Conservation (phyloP, 2,888 invertebrate species). For the Formica aserva region DNA sequence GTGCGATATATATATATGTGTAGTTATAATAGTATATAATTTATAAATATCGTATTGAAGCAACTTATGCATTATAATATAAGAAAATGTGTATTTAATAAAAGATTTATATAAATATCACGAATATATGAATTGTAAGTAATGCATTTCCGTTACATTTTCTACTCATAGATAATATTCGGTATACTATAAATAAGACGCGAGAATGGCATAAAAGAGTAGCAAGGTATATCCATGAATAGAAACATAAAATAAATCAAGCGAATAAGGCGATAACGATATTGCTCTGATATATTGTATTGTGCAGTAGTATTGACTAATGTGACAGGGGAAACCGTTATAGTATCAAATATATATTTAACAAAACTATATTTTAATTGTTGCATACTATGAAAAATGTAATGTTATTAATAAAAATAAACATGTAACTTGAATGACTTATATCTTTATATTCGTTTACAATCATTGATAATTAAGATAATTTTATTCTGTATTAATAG, state of each 20-base stretch:
- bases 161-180: slow-evolving; percentile 1
- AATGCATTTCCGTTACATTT: slow-evolving; percentile 49
- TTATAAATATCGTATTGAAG: not conserved
- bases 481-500: not conserved
- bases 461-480: not conserved
- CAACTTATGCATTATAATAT: not conserved
- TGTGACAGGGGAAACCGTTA: slow-evolving; percentile 47
- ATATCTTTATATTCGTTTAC: not conserved
- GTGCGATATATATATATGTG: not conserved
- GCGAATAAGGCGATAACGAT: slow-evolving; percentile 74
- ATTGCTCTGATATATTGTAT: slow-evolving; percentile 60
- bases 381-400: not conserved
- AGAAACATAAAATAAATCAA: slow-evolving; percentile 74
- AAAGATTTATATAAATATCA: not conserved
- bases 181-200: not conserved
- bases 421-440: not conserved
- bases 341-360: not conserved
- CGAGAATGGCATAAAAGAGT: not conserved
- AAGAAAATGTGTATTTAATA: not conserved
- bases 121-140: slow-evolving; percentile 28
- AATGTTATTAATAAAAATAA: slow-evolving; percentile 6
- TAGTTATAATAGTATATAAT: not conserved
- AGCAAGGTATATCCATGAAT: not conserved
- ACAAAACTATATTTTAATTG: slow-evolving; percentile 12
- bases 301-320: slow-evolving; percentile 50